phyloP scores from a whole-genome alignment of 1,140 invertebrate genomes.

The Oppia nitens region DNA sequence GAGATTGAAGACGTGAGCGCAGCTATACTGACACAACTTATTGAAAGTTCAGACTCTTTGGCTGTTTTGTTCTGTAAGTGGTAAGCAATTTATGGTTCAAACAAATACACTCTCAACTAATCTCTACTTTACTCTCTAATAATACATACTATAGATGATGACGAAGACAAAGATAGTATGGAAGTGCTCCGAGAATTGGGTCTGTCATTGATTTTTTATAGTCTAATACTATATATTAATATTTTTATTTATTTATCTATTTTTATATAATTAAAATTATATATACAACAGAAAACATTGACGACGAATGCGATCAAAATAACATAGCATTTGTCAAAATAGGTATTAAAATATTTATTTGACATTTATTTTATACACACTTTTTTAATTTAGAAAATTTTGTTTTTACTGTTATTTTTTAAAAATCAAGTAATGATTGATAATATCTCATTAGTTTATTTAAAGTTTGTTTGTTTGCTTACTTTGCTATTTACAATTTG shows the following conservation, averaged over 20 bases:
- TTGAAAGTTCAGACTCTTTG: conserved; percentile 64
- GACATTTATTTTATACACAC: too few relatives aligned
- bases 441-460: too few relatives aligned
- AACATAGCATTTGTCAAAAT: conserved; percentile 32
- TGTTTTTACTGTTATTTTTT: too few relatives aligned
- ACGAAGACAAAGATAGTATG: conserved; percentile 52
- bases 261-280: not conserved
- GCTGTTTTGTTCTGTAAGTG: conserved; percentile 25
- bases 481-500: too few relatives aligned
- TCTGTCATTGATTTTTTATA: not conserved
- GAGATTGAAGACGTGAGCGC: conserved; percentile 81
- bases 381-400: too few relatives aligned
- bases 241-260: not conserved
- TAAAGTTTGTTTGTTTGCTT: too few relatives aligned
- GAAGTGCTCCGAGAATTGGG: conserved; percentile 65
- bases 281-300: conserved; percentile 52
- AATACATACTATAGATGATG: conserved; percentile 22
- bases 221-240: not conserved
- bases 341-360: too few relatives aligned
- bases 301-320: conserved; percentile 75
- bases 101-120: not conserved
- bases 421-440: too few relatives aligned
- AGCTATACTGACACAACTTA: conserved; percentile 44
- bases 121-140: conserved; percentile 1
- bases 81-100: not conserved